Conservation (phyloP, 2,888 invertebrate species). For the Eupeodes luniger region DNA sequence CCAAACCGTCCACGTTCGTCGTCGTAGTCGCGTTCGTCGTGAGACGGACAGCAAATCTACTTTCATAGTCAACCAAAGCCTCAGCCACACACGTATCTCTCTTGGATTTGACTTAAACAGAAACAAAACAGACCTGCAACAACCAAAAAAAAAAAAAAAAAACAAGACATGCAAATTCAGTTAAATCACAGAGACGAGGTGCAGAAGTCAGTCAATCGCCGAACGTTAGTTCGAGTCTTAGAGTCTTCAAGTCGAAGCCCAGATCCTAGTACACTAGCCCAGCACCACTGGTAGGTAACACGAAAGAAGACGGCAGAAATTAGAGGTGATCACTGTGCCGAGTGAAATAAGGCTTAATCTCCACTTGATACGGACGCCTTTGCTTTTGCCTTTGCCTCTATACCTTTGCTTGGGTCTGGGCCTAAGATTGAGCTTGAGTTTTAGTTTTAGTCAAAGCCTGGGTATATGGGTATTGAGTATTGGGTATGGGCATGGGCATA, state of each 20-base stretch:
- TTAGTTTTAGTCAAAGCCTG: background rate
- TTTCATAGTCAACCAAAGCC: slow-evolving; percentile 25
- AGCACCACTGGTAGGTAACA: slow-evolving; percentile 35
- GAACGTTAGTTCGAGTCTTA: slow-evolving; percentile 35
- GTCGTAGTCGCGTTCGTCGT: background rate
- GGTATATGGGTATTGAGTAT: background rate
- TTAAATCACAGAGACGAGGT: slow-evolving; percentile 47
- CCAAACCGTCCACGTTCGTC: slow-evolving; percentile 40
- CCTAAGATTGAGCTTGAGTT: slow-evolving; percentile 47
- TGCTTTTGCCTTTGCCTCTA: slow-evolving; percentile 16
- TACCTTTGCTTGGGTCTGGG: slow-evolving; percentile 49
- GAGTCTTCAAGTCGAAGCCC: slow-evolving; percentile 36
- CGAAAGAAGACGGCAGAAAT: slow-evolving; percentile 76
- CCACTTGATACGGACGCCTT: slow-evolving; percentile 71
- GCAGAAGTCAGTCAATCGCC: slow-evolving; percentile 64
- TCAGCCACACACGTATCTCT: slow-evolving; percentile 36
- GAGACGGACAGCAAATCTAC: slow-evolving; percentile 45
- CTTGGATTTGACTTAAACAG: slow-evolving; percentile 12
- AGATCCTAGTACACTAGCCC: slow-evolving; percentile 28
- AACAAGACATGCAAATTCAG: slow-evolving; percentile 66
- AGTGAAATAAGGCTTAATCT: slow-evolving; percentile 70
- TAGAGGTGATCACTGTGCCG: slow-evolving; percentile 71
- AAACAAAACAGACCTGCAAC: too few species aligned
- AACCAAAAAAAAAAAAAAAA: slow-evolving; percentile 16
- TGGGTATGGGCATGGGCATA: slow-evolving; percentile 58